Evolutionary conservation across 2,888 invertebrate species (phyloP), one percentile per base, ranked within the genome.

Genomic region (Hirtodrosophila duncani): DNA sequence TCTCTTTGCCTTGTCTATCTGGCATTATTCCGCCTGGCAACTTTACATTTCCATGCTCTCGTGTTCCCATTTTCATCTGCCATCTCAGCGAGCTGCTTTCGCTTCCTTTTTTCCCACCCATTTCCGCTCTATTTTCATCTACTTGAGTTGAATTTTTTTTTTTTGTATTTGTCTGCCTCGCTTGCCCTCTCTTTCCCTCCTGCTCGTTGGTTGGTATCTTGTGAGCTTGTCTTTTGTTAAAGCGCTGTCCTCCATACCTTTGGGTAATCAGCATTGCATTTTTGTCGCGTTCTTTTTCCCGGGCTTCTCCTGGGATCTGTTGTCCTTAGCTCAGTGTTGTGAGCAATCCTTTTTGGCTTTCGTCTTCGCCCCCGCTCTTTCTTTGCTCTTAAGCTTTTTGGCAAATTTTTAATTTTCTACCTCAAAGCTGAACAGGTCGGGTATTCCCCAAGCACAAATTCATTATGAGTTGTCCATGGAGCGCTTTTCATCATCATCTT

Each of bases 111-210:
- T 24, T 24, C 10, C 64, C 67, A 57, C 63, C 72, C 77, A 71
- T 58, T 66, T 80, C 68, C 80, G 63, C 59, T 71, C 80, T 59
- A 80, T 66, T 66, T 71, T 66, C 80, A 75, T 64, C 81, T 70
- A 51, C 74, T 78, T 57, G 75, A 63, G 75, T 71, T 70, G 81
- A 75, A 70, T 77, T 80, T 81, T 71, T 79, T 75, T 77, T 75
- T 34, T 21, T 33, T 49, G 11, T 18, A 10, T 20, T 6, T 21
- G 13, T 11, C 20, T 34, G 11, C 17, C 14, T 21, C 10, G 7
- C 20, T 11, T 20, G 9, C 13, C 14, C 3, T 36, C 18, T 27
- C 17, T n/a, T 17, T 16, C 26, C 16, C 45, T 41, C 10, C 11
- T 14, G 5, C n/a, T 34, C 11, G 20, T 6, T 20, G 7, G 7